These are phyloP conservation scores for Anguilla obscura DNA, from an alignment of 2,797 vertebrate species.

Conservation along the genomic window DNA sequence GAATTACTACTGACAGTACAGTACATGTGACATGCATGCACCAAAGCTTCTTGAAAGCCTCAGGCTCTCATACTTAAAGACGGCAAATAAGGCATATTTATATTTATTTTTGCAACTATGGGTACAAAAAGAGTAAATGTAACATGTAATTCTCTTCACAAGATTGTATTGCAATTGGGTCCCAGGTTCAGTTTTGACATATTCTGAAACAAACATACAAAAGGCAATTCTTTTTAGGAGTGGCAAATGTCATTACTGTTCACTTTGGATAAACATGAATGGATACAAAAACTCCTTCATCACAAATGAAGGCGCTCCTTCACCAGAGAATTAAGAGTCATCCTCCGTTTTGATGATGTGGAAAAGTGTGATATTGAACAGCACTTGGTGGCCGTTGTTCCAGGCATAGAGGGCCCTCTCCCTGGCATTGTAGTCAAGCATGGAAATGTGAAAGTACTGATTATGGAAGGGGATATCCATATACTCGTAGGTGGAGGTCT, in stretches of 20 bases:
- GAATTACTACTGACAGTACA: constrained; percentile 57
- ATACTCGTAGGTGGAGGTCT: constrained; percentile 94
- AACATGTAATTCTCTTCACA: constrained; percentile 4
- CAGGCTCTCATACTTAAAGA: constrained; percentile 66
- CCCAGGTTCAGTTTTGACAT: constrained; percentile 57
- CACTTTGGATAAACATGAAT: constrained; percentile 41
- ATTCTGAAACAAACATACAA: constrained; percentile 54
- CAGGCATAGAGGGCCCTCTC: constrained; percentile 95
- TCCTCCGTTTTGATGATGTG: constrained; percentile 97
- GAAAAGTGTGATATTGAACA: constrained; percentile 96
- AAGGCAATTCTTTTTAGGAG: constrained; percentile 47
- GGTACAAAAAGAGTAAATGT: constrained; percentile 60
- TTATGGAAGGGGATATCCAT: constrained; percentile 98
- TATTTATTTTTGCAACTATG: constrained; percentile 76
- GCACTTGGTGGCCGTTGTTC: constrained; percentile 98
- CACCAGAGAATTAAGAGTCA: constrained; percentile 74
- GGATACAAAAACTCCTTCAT: constrained; percentile 47
- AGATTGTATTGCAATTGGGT: constrained; percentile 43
- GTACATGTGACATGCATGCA: constrained; percentile 82
- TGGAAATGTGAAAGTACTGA: constrained; percentile 98
- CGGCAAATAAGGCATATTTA: constrained; percentile 78
- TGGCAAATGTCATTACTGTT: constrained; percentile 37
- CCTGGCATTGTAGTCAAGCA: constrained; percentile 96
- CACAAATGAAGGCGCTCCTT: constrained; percentile 57
- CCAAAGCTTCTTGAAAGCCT: constrained; percentile 73